Base-by-base conservation (phyloP, 2,888 invertebrate genomes). In the Entomobrya multifasciata region DNA sequence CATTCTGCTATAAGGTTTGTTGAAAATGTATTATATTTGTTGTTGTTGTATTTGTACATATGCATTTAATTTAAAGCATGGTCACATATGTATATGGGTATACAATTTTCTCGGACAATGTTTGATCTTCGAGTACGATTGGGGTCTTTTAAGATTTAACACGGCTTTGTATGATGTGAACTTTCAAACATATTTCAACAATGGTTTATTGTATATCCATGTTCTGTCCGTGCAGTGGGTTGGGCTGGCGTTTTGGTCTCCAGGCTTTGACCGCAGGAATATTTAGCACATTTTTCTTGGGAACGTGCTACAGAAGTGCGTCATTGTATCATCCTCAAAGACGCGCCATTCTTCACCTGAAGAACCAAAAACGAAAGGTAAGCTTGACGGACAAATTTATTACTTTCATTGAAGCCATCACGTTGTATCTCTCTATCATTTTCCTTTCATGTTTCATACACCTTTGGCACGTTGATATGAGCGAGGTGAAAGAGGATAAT, bases 231-330 rank as follows among this genome's bases (percentile, higher is more conserved):
- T 52, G 2, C 91, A 96, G 96, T 91, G 95, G 95, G 89, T 94
- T 96, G 81, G 95, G 96, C 49, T 97, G 96, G 97, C 95, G 96
- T 90, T 93, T 96, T 88, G 96, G 96, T 55, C 94, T 97, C 36
- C 97, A 97, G 93, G 95, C 96, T 44, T 95, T 97, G 52, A 96
- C 97, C 15, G 96, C 96, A 57, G 95, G 96, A n/a, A 95, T 97
- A 52, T 96, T 96, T 91, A 93, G 95, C 67, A 96, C 96, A 0
- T 97, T 97, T 92, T 95, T 97, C 91, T 94, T 97, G 36, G 97
- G 97, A 77, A 96, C 96, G 2, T 96, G 96, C 93, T 60, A 77
- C 44, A 52, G 77, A 20, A 52, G 27, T 25, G 60, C 60, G 5
- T 60, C 77, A 1, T 94, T 97, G 8, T 97, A 97, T 93, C 97